Base-by-base conservation (phyloP, 2,113 vertebrate genomes). In the Puma concolor region DNA sequence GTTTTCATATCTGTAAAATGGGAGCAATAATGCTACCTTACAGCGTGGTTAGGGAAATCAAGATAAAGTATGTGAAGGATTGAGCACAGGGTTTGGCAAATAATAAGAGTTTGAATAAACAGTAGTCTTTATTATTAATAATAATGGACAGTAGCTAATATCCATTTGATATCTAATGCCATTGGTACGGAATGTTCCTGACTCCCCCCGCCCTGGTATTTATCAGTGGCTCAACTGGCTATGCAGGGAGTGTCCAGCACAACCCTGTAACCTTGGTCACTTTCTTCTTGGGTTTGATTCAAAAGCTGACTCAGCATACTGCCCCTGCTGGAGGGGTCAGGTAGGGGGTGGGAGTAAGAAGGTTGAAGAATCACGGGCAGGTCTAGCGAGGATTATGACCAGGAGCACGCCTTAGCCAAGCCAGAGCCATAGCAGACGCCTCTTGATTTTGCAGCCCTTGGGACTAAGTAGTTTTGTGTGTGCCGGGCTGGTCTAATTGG, bases 211-310 rank as follows among this genome's bases (percentile, higher is more conserved):
- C 7, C 87, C 74, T 95, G 66, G 41, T n/a, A 41, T 94, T 97
- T 87, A 80, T 64, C 83, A 48, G 81, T 95, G 87, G n/a, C 29
- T 96, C 85, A 60, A 89, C 38, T 57, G 52, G 25, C 69, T n/a
- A 36, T 2, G 4, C 14, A 67, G 31, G 50, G 41, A 91, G 50
- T 89, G 33, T 91, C 74, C 94, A 64, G 14, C 80, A 74, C 25
- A 76, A n/a, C 64, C 92, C 41, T 84, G 8, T 89, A 82, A 90
- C 5, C 83, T 83, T 69, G 31, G 36, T 81, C 54, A 27, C 21
- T 87, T 95, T 95, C 63, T 96, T 41, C 72, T 76, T 90, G 50
- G 67, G 21, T 90, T 88, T 84, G n/a, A 52, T 48, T 80, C 77
- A 77, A 92, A 66, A 71, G 79, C 38, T 57, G 7, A 60, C 69